These are phyloP conservation scores for Rousettus madagascariensis DNA, from an alignment of 2,797 vertebrate genomes.

Conservation along the genomic window DNA sequence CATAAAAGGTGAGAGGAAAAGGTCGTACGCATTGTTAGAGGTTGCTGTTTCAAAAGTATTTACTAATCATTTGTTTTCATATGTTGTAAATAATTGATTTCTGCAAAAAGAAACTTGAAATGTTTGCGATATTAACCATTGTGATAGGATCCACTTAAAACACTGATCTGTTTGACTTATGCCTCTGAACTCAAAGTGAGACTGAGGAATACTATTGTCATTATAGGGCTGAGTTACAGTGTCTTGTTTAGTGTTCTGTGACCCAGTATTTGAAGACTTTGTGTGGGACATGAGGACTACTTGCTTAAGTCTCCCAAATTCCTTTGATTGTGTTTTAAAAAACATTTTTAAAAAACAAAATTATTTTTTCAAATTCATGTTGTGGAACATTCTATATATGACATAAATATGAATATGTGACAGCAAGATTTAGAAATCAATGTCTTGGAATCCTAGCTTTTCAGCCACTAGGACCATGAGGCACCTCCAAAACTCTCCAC, in stretches of 20 bases:
- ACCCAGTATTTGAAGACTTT: background rate
- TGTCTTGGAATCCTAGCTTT: background rate
- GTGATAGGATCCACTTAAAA: background rate
- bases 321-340: background rate
- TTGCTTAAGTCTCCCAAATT: background rate
- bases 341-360: background rate
- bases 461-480: background rate
- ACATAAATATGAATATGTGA: background rate
- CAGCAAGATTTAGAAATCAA: background rate
- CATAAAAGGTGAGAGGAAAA: constrained; percentile 9
- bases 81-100: constrained; percentile 47
- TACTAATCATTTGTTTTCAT: constrained; percentile 27
- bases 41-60: background rate
- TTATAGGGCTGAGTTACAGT: background rate
- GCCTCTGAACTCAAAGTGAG: background rate
- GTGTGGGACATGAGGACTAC: background rate
- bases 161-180: constrained; percentile 13
- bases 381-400: background rate
- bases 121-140: constrained; percentile 30
- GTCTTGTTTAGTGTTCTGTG: background rate
- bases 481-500: background rate
- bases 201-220: background rate
- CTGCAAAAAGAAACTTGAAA: background rate
- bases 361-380: background rate
- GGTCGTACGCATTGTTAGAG: background rate